Conservation (phyloP, 2,797 vertebrate genomes). For the Rallus crepitans region DNA sequence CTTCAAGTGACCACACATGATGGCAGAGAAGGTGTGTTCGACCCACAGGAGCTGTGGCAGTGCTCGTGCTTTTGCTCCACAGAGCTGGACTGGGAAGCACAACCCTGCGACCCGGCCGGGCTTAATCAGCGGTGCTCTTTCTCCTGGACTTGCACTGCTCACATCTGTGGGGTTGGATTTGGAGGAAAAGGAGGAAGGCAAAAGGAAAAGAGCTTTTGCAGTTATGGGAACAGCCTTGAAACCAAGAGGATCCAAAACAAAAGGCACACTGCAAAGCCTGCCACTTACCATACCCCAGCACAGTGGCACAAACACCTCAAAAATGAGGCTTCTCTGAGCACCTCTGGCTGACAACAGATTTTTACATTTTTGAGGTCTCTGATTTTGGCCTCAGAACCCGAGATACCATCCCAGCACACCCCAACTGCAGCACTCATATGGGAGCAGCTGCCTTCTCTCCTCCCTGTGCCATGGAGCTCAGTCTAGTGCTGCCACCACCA, state of each 20-base stretch:
- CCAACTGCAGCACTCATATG: accelerated
- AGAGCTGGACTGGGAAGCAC: neutral
- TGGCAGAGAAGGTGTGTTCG: neutral
- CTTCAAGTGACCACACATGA: neutral
- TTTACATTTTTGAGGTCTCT: neutral
- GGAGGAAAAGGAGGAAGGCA: neutral
- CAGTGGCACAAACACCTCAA: too few relatives aligned
- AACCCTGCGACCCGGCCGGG: neutral
- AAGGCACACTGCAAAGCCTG: neutral
- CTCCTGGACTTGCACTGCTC: neutral
- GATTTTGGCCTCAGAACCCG: neutral
- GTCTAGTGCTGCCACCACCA: accelerated
- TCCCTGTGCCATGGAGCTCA: accelerated
- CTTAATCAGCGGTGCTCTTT: neutral
- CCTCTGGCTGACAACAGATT: neutral
- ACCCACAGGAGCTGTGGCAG: neutral
- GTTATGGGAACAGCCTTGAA: neutral
- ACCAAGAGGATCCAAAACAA: neutral
- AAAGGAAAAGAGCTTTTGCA: neutral
- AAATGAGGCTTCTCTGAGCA: neutral
- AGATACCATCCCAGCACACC: neutral
- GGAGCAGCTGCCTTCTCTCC: neutral
- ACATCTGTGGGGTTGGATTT: neutral
- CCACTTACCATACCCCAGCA: neutral
- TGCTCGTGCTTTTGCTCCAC: neutral